A percentile compares a stretch with the other conserved stretches of the same genome.
Evolutionary conservation across 2,797 vertebrate species (phyloP).

Genomic region (Rousettus madagascariensis): DNA sequence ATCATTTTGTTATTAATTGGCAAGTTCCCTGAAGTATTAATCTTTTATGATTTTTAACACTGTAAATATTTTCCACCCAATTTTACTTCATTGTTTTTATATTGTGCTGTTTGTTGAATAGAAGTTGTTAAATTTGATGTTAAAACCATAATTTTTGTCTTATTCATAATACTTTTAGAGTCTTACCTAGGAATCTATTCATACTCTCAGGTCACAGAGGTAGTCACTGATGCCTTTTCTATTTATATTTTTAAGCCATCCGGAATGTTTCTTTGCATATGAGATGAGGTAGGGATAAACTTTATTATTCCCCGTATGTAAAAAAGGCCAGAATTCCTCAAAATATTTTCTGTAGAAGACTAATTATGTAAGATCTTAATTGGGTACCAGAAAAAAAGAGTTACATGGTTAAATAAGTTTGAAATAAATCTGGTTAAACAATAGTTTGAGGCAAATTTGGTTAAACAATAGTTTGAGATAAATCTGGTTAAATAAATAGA

Average conservation of each 20-base stretch:
- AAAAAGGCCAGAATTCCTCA: constrained; percentile 24
- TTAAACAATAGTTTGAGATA: not conserved
- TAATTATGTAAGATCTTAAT: not conserved
- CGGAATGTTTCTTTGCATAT: not conserved
- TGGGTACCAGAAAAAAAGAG: not conserved
- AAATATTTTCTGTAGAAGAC: constrained; percentile 7
- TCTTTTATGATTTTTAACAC: not conserved
- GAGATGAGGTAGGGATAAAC: not conserved
- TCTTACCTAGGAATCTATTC: not conserved
- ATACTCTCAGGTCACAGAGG: not conserved
- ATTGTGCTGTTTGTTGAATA: constrained; percentile 1
- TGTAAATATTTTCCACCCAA: not conserved
- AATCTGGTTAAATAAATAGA: not conserved
- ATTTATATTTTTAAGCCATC: not conserved
- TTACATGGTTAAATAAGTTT: not conserved
- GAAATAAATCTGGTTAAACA: not conserved
- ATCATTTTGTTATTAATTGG: not conserved
- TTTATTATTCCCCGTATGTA: not conserved
- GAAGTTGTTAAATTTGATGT: constrained; percentile 13
- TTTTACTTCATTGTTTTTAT: not conserved
- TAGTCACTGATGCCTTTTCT: not conserved
- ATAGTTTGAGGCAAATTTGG: no score
- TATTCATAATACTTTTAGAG: not conserved
- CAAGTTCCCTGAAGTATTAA: not conserved
- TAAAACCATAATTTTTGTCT: constrained; percentile 20